phyloP scores from a whole-genome alignment of 2,888 invertebrate genomes.

The Malthinus seriepunctatus region DNA sequence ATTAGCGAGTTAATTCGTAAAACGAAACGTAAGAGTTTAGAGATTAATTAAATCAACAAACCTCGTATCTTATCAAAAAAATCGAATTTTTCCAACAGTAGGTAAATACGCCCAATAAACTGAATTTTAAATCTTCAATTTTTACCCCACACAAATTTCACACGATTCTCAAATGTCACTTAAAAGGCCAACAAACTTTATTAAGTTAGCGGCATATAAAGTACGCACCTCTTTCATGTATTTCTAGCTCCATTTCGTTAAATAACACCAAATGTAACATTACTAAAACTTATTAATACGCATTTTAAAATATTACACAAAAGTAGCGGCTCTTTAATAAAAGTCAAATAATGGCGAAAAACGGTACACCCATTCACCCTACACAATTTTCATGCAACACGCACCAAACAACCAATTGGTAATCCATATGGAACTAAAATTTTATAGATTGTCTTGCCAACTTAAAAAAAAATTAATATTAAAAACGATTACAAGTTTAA shows the following conservation, averaged over 20 bases:
- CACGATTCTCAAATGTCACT: constrained; percentile 16
- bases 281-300: not conserved
- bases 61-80: too few species aligned
- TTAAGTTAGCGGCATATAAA: constrained; percentile 2
- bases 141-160: constrained; percentile 8
- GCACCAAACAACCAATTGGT: not conserved
- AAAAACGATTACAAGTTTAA: not conserved
- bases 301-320: not conserved
- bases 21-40: too few species aligned
- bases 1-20: too few species aligned
- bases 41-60: too few species aligned
- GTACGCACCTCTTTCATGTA: constrained; percentile 16
- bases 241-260: not conserved
- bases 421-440: constrained; percentile 6
- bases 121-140: not conserved
- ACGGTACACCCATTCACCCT: constrained; percentile 3
- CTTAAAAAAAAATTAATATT: not conserved
- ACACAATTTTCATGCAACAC: not conserved
- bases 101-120: too few species aligned
- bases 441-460: constrained; percentile 1
- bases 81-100: too few species aligned
- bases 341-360: constrained; percentile 1
- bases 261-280: not conserved
- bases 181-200: constrained; percentile 24
- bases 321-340: constrained; percentile 1